These are phyloP conservation scores for Urosaurus nigricauda DNA, from an alignment of 2,797 vertebrate genomes.

Conservation along the genomic window DNA sequence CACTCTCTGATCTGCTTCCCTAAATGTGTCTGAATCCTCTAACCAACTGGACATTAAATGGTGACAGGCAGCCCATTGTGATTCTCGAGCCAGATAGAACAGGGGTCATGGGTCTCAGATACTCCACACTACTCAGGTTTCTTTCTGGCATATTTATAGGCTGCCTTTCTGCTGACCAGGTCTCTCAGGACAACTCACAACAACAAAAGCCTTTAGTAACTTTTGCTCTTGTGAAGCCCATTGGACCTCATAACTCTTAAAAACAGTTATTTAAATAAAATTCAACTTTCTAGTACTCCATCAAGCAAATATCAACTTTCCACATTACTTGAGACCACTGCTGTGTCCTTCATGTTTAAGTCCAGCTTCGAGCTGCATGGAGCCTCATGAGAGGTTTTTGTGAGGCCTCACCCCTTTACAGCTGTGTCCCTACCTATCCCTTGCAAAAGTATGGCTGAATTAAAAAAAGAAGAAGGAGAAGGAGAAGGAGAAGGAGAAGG, in stretches of 20 bases:
- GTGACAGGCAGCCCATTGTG: background rate
- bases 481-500: no score
- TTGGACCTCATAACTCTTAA: background rate
- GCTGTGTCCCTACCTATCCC: background rate
- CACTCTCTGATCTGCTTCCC: background rate
- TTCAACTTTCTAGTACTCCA: background rate
- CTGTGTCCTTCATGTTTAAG: background rate
- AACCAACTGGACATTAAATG: background rate
- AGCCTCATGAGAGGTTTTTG: background rate
- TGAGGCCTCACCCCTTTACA: constrained; percentile 1
- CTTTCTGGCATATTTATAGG: background rate
- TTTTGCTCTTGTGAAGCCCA: background rate
- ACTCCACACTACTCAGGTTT: background rate
- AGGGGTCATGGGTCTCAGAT: background rate
- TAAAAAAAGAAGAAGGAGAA: no score
- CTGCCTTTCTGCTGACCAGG: background rate
- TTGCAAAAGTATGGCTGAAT: background rate
- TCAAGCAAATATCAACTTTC: background rate
- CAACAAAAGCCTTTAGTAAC: background rate
- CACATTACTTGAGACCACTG: background rate
- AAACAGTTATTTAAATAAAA: background rate
- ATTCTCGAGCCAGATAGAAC: background rate
- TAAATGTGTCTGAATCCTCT: background rate
- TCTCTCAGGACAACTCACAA: background rate
- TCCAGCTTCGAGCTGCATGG: background rate